Percentiles rank a stretch among this genome's conserved stretches.
Evolutionary conservation across 2,113 vertebrate genomes (phyloP).

Genomic region (Gallinago paraguaiae): DNA sequence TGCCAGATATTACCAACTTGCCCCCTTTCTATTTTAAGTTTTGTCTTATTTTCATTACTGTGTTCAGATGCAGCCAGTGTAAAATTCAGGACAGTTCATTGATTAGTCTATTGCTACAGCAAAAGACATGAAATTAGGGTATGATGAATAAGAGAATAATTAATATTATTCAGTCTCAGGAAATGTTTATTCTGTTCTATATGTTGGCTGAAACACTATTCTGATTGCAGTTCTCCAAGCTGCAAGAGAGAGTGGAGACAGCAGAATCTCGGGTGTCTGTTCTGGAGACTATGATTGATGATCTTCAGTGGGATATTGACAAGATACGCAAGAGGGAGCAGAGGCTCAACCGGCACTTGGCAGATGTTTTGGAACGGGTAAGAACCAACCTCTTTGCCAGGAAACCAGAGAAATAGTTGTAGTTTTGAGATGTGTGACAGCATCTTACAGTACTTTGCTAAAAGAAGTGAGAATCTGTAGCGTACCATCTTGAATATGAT

Average conservation of each 20-base stretch:
- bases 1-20: neutral
- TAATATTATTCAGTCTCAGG: neutral
- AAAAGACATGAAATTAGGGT: neutral
- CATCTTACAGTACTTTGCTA: neutral
- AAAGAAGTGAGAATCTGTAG: neutral
- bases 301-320: conserved; percentile 97
- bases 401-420: neutral
- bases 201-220: neutral
- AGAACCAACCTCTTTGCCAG: neutral
- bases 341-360: conserved; percentile 89
- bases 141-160: neutral
- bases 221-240: conserved; percentile 76
- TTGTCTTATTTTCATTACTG: neutral
- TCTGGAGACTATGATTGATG: conserved; percentile 91
- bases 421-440: neutral
- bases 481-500: neutral
- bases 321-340: conserved; percentile 94
- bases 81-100: neutral
- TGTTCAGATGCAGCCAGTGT: neutral
- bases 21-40: neutral
- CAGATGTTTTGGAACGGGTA: conserved; percentile 90
- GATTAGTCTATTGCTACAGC: neutral
- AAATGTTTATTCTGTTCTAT: neutral
- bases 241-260: conserved; percentile 87
- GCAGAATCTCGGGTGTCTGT: conserved; percentile 91